Base-by-base conservation (phyloP, 2,888 invertebrate species). In the Brassicogethes aeneus region DNA sequence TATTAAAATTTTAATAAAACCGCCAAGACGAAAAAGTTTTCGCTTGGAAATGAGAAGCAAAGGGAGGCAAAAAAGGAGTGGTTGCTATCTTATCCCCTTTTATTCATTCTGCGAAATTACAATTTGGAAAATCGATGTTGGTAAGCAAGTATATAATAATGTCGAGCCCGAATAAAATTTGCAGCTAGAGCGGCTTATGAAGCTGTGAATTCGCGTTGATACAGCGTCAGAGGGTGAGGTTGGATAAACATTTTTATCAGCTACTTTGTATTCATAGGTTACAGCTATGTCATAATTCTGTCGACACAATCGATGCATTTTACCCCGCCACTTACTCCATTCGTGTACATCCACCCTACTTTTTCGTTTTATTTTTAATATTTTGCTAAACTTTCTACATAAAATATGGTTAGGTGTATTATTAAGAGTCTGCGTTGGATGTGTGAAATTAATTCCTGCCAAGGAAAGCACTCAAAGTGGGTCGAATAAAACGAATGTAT, bases 191-290 rank as follows among this genome's bases (percentile, higher is more conserved):
- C 44, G 52, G 60, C 59, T 61, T 59, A 62, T 55, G 55, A 55
- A 56, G 57, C 54, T 54, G 56, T 55, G 55, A 55, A 53, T 45
- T 42, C 50, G 45, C 45, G 51, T 43, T 54, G 52, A 51, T 53
- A 47, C 46, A 47, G 32, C 14, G 12, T 5, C 32, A 49, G 43
- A 41, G 54, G 46, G 47, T 51, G 52, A 49, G 48, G 57, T 5
- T 12, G 61, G 60, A 62, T 66, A 65, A 66, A 66, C 64, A 66
- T 66, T 66, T 66, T 68, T 66, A 66, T 66, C 65, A 64, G 62
- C 66, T 60, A 63, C 66, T 68, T 66, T 65, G 64, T 66, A 68
- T 68, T 66, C 68, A 65, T 65, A 61, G 63, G 63, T 62, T 62
- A 62, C 54, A 54, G 56, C 60, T 59, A 64, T 65, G 64, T 66